Evolutionary conservation across 2,888 invertebrate species (phyloP).

Genomic region (Ptychoptera contaminata): DNA sequence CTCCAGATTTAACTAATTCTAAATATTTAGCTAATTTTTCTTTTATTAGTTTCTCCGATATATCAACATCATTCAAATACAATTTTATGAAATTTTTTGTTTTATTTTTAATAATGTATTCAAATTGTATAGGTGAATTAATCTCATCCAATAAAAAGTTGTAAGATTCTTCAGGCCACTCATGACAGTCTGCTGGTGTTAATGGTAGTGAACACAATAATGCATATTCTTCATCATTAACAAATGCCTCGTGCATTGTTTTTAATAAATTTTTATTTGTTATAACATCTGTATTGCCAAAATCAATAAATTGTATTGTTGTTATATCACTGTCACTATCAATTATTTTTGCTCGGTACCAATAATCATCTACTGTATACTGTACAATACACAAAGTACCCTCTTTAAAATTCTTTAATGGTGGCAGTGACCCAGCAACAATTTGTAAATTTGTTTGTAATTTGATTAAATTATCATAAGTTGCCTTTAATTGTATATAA

Average conservation of each 20-base stretch:
- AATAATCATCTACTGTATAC: constrained; percentile 67
- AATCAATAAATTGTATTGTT: constrained; percentile 62
- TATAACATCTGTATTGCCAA: constrained; percentile 61
- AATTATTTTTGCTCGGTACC: constrained; percentile 85
- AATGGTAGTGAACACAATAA: constrained; percentile 52
- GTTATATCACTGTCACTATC: constrained; percentile 61
- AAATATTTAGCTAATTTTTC: constrained; percentile 41
- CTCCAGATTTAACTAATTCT: constrained; percentile 36
- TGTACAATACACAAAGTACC: constrained; percentile 58
- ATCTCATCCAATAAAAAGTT: constrained; percentile 37
- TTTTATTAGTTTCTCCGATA: constrained; percentile 42
- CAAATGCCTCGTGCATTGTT: constrained; percentile 41
- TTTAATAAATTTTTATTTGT: constrained; percentile 41
- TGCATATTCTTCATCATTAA: constrained; percentile 38
- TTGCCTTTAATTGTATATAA: constrained; percentile 50
- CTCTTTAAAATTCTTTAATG: constrained; percentile 39
- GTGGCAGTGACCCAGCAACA: constrained; percentile 34
- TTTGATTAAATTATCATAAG: constrained; percentile 37
- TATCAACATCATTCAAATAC: constrained; percentile 40
- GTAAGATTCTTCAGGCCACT: constrained; percentile 49
- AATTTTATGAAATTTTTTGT: constrained; percentile 41
- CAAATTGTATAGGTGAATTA: constrained; percentile 22
- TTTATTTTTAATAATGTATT: constrained; percentile 24
- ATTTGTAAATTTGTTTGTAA: constrained; percentile 50
- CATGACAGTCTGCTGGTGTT: constrained; percentile 41